Evolutionary conservation across 2,888 invertebrate species (phyloP), one percentile per base, ranked within the genome.

Genomic region (Cantharis rufa): DNA sequence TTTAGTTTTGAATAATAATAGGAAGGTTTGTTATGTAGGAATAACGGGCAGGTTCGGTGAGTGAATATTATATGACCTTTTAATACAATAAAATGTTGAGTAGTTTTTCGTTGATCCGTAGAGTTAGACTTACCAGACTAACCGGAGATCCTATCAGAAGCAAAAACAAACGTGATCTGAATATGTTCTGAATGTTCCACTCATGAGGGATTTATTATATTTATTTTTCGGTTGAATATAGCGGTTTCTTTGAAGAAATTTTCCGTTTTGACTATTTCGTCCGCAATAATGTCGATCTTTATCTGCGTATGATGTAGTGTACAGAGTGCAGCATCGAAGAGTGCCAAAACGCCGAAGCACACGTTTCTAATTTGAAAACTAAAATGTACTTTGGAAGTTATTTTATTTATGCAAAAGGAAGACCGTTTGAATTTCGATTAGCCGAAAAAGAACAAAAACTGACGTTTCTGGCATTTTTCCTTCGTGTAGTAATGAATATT

Each of bases 401-500:
- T 48, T 48, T 48, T 48, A 48, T 48, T n/a, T 48, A 48, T 48
- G 48, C 48, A 48, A 48, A n/a, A 48, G 5, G 48, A n/a, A 48
- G 48, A 48, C 48, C 4, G 48, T 48, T 48, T 48, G 48, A 48
- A 48, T 48, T 48, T 48, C 48, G 48, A 48, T 66, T 66, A 66
- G 24, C 64, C 18, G 24, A 63, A 66, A 73, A 15, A 70, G 15
- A 69, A 78, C 77, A 80, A 81, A 78, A 75, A 75, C 68, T 78
- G 78, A 78, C 76, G 75, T 75, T 75, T 75, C 61, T 73, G 71
- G 76, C 78, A 87, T 87, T 86, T 86, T 84, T 80, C 79, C 83
- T 83, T 84, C 85, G 83, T 86, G 86, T 86, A 83, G 82, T 84
- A 83, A 87, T 87, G 87, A 86, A 87, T 86, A 86, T 86, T 87